Conservation (phyloP, 2,113 vertebrate species). For the Boulengeromyrus knoepffleri region DNA sequence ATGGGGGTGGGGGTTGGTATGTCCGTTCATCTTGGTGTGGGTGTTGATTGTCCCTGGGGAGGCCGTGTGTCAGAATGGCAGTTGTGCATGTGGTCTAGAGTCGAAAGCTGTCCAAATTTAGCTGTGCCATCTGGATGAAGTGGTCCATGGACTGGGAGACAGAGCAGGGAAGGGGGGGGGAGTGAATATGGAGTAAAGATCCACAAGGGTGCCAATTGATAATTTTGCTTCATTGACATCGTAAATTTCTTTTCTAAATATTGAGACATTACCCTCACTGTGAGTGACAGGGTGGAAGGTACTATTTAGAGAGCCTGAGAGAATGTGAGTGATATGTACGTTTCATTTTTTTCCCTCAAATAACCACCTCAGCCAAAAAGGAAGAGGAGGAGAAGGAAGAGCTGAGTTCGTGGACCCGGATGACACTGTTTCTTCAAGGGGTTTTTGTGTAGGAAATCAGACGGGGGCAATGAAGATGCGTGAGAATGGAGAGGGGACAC, state of each 20-base stretch:
- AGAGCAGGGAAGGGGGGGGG: neutral
- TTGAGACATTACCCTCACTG: neutral
- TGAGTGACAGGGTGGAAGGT: neutral
- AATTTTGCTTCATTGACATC: neutral
- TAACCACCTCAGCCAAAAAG: neutral
- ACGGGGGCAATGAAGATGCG: neutral
- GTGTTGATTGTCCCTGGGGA: neutral
- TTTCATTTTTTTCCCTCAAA: neutral
- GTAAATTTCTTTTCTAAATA: neutral
- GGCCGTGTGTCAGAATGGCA: neutral
- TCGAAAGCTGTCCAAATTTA: constrained; percentile 5
- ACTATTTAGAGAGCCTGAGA: neutral
- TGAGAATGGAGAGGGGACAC: neutral
- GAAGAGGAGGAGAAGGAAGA: neutral
- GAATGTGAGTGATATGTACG: neutral
- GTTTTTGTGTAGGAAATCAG: neutral
- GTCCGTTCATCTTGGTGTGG: neutral
- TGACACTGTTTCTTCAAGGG: neutral
- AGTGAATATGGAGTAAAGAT: neutral
- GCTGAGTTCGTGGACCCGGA: neutral
- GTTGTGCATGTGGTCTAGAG: neutral
- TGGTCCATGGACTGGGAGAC: neutral
- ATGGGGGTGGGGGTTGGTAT: too few species aligned
- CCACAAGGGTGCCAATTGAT: neutral
- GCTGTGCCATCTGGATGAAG: constrained; percentile 5